Evolutionary conservation across 2,797 vertebrate species (phyloP).

Genomic region (Scleropages formosus): DNA sequence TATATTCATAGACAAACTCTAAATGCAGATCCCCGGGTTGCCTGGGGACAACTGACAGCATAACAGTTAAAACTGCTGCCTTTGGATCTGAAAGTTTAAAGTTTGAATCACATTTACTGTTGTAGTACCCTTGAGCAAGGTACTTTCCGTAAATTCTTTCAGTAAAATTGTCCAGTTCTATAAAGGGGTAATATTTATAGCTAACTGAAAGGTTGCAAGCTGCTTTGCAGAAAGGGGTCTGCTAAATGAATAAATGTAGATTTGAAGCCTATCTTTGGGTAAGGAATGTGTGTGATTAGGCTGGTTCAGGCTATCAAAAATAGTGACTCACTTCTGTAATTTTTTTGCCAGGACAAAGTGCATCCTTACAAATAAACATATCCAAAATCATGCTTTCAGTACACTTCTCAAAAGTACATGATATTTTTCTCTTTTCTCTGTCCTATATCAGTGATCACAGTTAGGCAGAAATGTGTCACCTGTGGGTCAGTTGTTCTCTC

Average conservation of each 20-base stretch:
- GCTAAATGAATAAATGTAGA: too few relatives aligned
- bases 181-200: too few relatives aligned
- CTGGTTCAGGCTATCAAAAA: not conserved
- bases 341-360: not conserved
- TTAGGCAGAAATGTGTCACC: not conserved
- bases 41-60: too few relatives aligned
- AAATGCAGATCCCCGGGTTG: not conserved
- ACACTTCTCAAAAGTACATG: slow-evolving; percentile 10
- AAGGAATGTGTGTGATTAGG: slow-evolving; percentile 6
- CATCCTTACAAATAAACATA: not conserved
- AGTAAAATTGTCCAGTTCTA: too few relatives aligned
- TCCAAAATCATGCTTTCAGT: not conserved
- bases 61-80: too few relatives aligned
- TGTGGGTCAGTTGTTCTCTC: not conserved
- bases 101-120: too few relatives aligned
- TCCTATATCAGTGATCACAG: not conserved
- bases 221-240: too few relatives aligned
- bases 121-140: too few relatives aligned
- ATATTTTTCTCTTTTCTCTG: not conserved
- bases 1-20: not conserved
- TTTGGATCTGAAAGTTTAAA: too few relatives aligned
- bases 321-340: not conserved
- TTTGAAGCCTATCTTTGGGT: too few relatives aligned
- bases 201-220: too few relatives aligned
- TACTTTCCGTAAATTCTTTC: too few relatives aligned